Conservation (phyloP, 1,140 invertebrate species). For the Bombus vancouverensis region DNA sequence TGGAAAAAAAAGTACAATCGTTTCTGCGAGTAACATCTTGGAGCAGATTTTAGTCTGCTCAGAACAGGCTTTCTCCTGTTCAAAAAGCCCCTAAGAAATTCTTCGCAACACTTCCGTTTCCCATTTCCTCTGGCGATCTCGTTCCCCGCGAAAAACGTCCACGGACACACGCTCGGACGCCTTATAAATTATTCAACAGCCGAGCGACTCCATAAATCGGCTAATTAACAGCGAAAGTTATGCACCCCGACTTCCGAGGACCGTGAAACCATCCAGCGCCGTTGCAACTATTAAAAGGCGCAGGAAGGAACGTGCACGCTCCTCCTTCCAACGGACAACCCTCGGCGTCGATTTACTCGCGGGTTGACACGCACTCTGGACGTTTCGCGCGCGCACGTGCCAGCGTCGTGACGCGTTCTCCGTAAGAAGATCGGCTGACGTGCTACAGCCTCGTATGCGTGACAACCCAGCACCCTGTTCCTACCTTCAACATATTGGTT, state of each 20-base stretch:
- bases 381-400: neutral
- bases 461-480: neutral
- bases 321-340: neutral
- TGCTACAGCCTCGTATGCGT: neutral
- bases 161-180: neutral
- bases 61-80: neutral
- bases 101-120: neutral
- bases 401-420: neutral
- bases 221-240: conserved; percentile 26
- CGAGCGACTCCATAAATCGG: conserved; percentile 9
- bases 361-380: neutral
- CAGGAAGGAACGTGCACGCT: neutral
- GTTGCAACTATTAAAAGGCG: neutral
- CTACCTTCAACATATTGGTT: neutral
- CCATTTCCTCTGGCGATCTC: neutral
- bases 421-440: neutral
- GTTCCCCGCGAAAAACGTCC: neutral
- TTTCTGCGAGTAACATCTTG: too few species aligned
- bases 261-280: neutral
- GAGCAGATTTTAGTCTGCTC: neutral
- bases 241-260: neutral
- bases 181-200: conserved; percentile 9
- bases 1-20: too few species aligned
- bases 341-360: neutral
- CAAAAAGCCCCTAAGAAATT: neutral